phyloP scores from a whole-genome alignment of 2,888 invertebrate species.

The Leptopterna dolabrata region DNA sequence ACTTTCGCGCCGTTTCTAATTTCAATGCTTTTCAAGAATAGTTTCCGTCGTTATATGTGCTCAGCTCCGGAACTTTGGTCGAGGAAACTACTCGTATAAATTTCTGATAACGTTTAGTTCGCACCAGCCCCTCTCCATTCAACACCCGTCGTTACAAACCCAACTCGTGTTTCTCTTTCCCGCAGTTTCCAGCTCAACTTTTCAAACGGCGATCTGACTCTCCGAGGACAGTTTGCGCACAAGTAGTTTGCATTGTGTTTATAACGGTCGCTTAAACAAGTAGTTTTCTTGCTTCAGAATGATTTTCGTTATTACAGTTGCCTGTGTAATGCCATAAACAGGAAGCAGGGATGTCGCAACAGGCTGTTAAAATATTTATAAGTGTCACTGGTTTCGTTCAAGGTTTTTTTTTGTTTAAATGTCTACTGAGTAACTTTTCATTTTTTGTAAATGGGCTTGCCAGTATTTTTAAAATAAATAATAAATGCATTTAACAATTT shows the following conservation, averaged over 20 bases:
- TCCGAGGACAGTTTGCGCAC: not conserved
- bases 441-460: too few relatives aligned
- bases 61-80: not conserved
- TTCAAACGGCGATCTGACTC: not conserved
- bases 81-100: constrained; percentile 1
- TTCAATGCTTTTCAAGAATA: not conserved
- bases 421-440: too few relatives aligned
- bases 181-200: not conserved
- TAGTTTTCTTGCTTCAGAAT: not conserved
- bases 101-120: constrained; percentile 3
- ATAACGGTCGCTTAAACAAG: constrained; percentile 3
- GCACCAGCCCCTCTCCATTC: not conserved
- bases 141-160: not conserved
- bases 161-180: not conserved
- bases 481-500: too few relatives aligned
- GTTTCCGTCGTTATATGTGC: not conserved
- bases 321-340: too few relatives aligned
- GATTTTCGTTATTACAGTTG: not conserved
- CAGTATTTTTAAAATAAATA: too few relatives aligned
- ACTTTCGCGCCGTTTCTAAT: not conserved
- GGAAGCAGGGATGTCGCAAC: too few relatives aligned
- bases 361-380: too few relatives aligned
- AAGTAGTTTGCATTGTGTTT: constrained; percentile 3
- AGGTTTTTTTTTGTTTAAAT: too few relatives aligned
- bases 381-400: too few relatives aligned